A percentile compares a stretch with the other conserved stretches of the same genome.
Evolutionary conservation across 2,888 invertebrate species (phyloP).

Genomic region (Euphydryas editha): DNA sequence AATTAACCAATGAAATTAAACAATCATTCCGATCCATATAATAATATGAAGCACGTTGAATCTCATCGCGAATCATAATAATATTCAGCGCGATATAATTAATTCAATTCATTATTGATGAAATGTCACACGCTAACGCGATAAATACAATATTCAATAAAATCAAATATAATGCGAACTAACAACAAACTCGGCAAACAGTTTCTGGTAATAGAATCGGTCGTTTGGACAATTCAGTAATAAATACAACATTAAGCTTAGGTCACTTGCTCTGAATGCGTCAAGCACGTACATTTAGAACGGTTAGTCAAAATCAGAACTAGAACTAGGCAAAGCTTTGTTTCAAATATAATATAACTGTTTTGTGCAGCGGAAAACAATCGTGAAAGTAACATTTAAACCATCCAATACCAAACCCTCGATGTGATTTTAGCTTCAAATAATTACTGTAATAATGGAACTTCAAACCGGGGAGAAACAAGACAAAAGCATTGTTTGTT

Average conservation of each 20-base stretch:
- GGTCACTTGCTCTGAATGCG: neutral
- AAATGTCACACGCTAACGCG: neutral
- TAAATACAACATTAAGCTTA: neutral
- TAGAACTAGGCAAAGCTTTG: neutral
- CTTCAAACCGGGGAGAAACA: neutral
- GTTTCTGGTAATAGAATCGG: neutral
- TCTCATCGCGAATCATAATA: neutral
- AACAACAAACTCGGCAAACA: neutral
- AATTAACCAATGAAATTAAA: neutral
- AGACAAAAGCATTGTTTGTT: constrained; percentile 5
- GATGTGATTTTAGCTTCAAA: neutral
- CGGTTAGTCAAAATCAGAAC: neutral
- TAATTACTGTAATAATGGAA: neutral
- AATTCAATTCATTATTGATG: constrained; percentile 4
- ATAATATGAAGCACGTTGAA: neutral
- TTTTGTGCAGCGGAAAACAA: no score
- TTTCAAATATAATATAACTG: no score
- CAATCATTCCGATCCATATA: constrained; percentile 2
- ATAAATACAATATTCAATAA: constrained; percentile 6
- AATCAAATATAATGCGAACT: constrained; percentile 1
- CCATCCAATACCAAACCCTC: neutral
- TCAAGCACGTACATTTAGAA: neutral
- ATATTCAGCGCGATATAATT: neutral
- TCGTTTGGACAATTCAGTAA: neutral
- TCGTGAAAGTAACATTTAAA: neutral